phyloP scores from a whole-genome alignment of 2,113 vertebrate genomes.

The Merops nubicus region DNA sequence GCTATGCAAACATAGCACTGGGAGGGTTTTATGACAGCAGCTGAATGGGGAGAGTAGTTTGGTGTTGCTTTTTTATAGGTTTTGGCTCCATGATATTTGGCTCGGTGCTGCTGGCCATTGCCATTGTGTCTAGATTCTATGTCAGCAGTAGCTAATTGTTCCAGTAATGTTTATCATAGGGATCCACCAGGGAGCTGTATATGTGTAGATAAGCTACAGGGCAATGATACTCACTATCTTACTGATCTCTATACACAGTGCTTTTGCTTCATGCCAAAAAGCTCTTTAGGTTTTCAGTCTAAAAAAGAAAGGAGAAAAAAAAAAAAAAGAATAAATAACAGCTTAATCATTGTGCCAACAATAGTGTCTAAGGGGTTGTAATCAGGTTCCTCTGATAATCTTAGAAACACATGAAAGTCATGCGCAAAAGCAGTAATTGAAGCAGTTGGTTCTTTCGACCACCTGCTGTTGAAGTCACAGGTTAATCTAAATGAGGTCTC shows the following conservation, averaged over 20 bases:
- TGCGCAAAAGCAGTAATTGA: slow-evolving; percentile 81
- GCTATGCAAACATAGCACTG: slow-evolving; percentile 84
- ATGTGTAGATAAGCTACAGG: slow-evolving; percentile 86
- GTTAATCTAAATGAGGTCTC: slow-evolving; percentile 84
- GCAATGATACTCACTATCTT: slow-evolving; percentile 84
- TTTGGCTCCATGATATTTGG: slow-evolving; percentile 83
- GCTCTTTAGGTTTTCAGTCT: slow-evolving; percentile 76
- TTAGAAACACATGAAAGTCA: slow-evolving; percentile 83
- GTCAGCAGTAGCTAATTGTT: slow-evolving; percentile 87
- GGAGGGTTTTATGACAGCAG: slow-evolving; percentile 84
- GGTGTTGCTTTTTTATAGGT: slow-evolving; percentile 81
- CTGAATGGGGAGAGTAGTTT: slow-evolving; percentile 81
- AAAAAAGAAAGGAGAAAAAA: slow-evolving; percentile 34
- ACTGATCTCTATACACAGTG: slow-evolving; percentile 81
- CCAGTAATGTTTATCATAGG: slow-evolving; percentile 88
- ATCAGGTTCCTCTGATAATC: slow-evolving; percentile 84
- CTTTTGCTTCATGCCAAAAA: slow-evolving; percentile 79
- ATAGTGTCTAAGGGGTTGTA: slow-evolving; percentile 83
- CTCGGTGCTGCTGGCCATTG: slow-evolving; percentile 75
- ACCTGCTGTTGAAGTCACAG: slow-evolving; percentile 85
- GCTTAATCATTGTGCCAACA: slow-evolving; percentile 84
- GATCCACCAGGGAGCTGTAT: slow-evolving; percentile 88
- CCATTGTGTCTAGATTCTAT: slow-evolving; percentile 84
- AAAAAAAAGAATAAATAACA: slow-evolving; percentile 62
- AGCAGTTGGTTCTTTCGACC: slow-evolving; percentile 83